Evolutionary conservation across 2,797 vertebrate species (phyloP).

Genomic region (Urocyon cinereoargenteus): DNA sequence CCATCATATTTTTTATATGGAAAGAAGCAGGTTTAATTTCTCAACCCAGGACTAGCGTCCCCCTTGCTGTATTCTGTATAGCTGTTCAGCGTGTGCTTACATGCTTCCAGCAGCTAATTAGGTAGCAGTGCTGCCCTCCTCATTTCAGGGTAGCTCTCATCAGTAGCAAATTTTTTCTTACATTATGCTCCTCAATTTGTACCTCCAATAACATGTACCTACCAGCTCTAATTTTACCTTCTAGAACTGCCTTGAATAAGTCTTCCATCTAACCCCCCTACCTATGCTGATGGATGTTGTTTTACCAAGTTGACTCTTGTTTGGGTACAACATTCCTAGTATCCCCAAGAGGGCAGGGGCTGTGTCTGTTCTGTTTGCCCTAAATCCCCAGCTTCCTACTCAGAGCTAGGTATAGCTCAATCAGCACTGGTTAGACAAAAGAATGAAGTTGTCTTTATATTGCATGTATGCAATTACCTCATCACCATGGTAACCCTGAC

Average conservation of each 20-base stretch:
- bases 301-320: neutral
- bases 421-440: neutral
- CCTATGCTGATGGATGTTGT: neutral
- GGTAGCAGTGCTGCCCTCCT: neutral
- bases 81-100: neutral
- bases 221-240: neutral
- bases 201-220: neutral
- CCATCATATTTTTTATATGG: neutral
- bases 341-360: neutral
- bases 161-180: conserved; percentile 2
- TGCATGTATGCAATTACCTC: neutral
- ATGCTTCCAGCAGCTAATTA: neutral
- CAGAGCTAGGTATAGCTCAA: neutral
- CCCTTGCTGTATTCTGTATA: neutral
- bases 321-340: neutral
- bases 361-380: neutral
- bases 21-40: neutral
- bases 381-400: neutral
- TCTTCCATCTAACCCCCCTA: neutral
- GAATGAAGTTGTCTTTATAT: neutral
- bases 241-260: conserved; percentile 31
- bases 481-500: neutral
- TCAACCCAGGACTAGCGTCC: neutral
- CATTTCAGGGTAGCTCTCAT: conserved; percentile 23
- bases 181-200: neutral